Evolutionary conservation across 1,140 invertebrate species (phyloP), one percentile per base, ranked within the genome.

Genomic region (Drosophila mauritiana): DNA sequence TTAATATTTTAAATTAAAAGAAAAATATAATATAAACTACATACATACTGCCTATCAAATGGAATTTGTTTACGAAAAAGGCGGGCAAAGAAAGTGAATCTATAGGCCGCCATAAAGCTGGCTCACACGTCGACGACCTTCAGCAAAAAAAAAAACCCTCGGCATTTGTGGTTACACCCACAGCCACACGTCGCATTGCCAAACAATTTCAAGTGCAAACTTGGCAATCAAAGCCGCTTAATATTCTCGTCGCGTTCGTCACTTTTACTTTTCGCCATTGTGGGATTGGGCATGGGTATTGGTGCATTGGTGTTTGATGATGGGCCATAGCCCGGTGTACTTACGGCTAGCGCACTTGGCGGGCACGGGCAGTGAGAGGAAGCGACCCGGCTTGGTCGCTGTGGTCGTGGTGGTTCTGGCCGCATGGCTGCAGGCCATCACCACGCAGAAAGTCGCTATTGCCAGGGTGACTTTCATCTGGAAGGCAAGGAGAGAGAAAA

Each of bases 261-360:
- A 88, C 84, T 88, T 88, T 88, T 88, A 88, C 84, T 88, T 88
- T 88, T 86, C 45, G 76, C 65, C 64, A 37, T 25, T 54, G 27
- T 40, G 36, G 12, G 22, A 7, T 49, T 20, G 27, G 53, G 11
- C 27, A 17, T 27, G 37, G 12, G 7, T 15, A 52, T 15, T 15
- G 3, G 3, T 39, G 11, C 20, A 22, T 3, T 17, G 34, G 45
- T 12, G 17, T 17, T 34, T 8, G n/a, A 39, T 36, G 15, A 20
- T 55, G 10, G 22, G 17, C 17, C 17, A 17, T 17, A 17, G 17
- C 17, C 17, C 17, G 17, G 11, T 13, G 27, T 82, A 96, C 96
- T 96, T 94, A 97, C 96, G 94, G 92, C 94, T 96, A 37, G 96
- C 94, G 93, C 96, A 97, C 94, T 97, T 97, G 84, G 96, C 94